These are phyloP conservation scores for Fregata magnificens DNA, from an alignment of 2,113 vertebrate species.

Conservation along the genomic window DNA sequence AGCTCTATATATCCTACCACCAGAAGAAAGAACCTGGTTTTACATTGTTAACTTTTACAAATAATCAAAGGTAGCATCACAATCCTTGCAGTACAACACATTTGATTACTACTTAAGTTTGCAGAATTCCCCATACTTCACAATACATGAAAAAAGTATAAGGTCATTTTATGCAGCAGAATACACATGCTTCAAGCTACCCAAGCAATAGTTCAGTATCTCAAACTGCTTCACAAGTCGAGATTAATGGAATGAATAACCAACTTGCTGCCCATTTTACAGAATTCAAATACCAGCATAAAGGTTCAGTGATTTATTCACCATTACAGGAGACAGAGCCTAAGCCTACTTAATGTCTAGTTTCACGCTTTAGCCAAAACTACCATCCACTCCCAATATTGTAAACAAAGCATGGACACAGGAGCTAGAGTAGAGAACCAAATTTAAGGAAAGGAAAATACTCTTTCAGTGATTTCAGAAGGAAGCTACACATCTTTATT, in stretches of 20 bases:
- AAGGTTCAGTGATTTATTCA: neutral
- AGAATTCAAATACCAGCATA: neutral
- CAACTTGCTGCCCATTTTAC: neutral
- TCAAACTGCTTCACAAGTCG: neutral
- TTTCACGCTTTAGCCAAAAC: neutral
- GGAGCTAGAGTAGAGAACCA: neutral
- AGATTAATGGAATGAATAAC: neutral
- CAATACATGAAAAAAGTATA: neutral
- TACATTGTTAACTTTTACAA: neutral
- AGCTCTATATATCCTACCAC: neutral
- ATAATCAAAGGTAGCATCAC: neutral
- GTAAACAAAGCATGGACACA: neutral
- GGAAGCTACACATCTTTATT: neutral
- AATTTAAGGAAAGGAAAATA: neutral
- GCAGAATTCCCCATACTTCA: neutral
- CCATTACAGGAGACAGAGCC: neutral
- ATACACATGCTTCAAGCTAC: neutral
- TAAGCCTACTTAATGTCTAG: neutral
- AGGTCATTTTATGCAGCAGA: neutral
- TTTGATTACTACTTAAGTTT: neutral
- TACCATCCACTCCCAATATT: accelerated
- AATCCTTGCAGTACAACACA: neutral
- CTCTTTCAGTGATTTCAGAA: neutral
- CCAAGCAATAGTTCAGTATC: neutral
- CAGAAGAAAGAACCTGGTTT: neutral